phyloP scores from a whole-genome alignment of 2,888 invertebrate genomes.

The Ecdyonurus torrentis region DNA sequence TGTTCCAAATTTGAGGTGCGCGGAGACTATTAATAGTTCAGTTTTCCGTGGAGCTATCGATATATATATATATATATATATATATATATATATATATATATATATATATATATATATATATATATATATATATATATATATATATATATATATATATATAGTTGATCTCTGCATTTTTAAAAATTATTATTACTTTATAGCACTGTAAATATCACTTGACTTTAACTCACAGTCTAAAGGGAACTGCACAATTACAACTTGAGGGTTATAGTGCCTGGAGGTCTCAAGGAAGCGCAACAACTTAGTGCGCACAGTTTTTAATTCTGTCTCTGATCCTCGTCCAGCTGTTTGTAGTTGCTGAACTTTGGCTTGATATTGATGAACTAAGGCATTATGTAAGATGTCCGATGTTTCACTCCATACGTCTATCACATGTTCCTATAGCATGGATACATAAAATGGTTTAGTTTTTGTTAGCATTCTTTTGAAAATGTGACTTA shows the following conservation, averaged over 20 bases:
- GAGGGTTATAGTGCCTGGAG: conserved; percentile 68
- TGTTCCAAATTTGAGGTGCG: too few relatives aligned
- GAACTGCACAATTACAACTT: conserved; percentile 71
- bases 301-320: conserved; percentile 38
- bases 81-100: conserved; percentile 1
- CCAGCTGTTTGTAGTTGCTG: conserved; percentile 15
- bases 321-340: conserved; percentile 26
- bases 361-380: conserved; percentile 68
- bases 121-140: background rate
- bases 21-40: too few relatives aligned
- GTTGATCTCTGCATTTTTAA: conserved; percentile 2
- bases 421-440: conserved; percentile 77
- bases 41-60: too few relatives aligned
- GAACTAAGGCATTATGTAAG: conserved; percentile 82
- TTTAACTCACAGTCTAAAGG: conserved; percentile 45
- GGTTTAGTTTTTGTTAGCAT: too few relatives aligned
- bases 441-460: conserved; percentile 12
- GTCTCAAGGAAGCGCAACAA: conserved; percentile 64
- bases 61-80: too few relatives aligned
- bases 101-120: background rate
- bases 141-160: too few relatives aligned
- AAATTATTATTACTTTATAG: background rate
- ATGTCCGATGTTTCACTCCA: conserved; percentile 75
- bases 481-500: too few relatives aligned
- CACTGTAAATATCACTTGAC: too few relatives aligned